Conservation (phyloP, 1,140 invertebrate species). For the Procambarus virginalis region DNA sequence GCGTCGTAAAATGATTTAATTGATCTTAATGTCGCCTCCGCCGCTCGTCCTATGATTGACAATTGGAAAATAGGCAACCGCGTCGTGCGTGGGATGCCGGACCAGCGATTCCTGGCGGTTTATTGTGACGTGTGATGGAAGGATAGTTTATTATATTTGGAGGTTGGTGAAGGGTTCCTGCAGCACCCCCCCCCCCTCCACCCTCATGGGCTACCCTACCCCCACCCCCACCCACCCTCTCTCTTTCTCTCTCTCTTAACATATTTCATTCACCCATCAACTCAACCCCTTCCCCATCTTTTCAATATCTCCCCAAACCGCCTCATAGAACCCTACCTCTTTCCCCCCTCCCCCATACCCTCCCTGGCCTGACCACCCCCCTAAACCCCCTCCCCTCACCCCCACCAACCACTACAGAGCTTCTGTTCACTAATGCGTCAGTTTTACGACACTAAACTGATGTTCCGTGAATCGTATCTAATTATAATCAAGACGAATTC, state of each 20-base stretch:
- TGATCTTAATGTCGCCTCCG: not conserved
- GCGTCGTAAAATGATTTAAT: not conserved
- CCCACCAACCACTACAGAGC: too few species aligned
- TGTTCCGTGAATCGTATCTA: not conserved
- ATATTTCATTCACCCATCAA: too few species aligned
- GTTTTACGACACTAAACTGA: too few species aligned
- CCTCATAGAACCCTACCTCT: too few species aligned
- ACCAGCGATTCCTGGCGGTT: not conserved
- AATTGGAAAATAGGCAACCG: not conserved
- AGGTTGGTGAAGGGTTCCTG: not conserved
- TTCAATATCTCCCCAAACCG: too few species aligned
- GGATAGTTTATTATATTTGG: not conserved
- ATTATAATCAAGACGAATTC: not conserved
- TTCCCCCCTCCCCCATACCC: not conserved
- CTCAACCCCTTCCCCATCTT: too few species aligned
- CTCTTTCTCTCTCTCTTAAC: too few species aligned
- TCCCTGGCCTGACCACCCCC: not conserved
- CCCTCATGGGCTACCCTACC: not conserved
- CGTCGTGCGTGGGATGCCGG: not conserved
- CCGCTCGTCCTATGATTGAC: not conserved
- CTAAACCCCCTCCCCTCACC: too few species aligned
- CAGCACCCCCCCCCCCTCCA: not conserved
- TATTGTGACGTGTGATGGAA: not conserved
- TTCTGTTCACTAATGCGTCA: too few species aligned
- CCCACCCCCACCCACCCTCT: too few species aligned